These are phyloP conservation scores for Pantherophis guttatus DNA, from an alignment of 2,113 vertebrate species.

Conservation along the genomic window DNA sequence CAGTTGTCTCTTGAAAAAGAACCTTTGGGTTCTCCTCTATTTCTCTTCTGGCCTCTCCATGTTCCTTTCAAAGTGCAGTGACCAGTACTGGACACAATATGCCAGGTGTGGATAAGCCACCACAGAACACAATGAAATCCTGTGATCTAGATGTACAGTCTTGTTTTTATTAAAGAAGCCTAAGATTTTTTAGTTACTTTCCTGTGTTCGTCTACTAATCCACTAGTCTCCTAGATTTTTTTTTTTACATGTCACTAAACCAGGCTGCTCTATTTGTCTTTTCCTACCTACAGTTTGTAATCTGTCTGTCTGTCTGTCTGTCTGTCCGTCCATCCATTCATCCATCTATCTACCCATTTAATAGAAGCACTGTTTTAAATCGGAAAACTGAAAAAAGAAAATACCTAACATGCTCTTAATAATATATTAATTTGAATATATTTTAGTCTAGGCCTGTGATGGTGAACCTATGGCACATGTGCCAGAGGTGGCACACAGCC, in stretches of 20 bases:
- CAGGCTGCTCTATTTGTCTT: not conserved
- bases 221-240: not conserved
- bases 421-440: not conserved
- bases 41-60: not conserved
- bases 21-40: not conserved
- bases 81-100: not conserved
- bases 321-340: accelerated
- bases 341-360: not conserved
- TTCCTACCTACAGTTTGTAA: not conserved
- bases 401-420: not conserved
- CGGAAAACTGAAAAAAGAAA: not conserved
- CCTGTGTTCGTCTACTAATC: not conserved
- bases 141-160: not conserved
- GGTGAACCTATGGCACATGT: too few relatives aligned
- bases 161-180: not conserved
- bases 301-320: not conserved
- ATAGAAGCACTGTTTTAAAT: not conserved
- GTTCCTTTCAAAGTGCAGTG: not conserved
- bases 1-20: too few relatives aligned
- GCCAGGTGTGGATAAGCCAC: not conserved
- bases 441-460: not conserved
- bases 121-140: not conserved
- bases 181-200: not conserved
- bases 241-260: not conserved
- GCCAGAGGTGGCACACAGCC: too few relatives aligned